Evolutionary conservation across 2,113 vertebrate genomes (phyloP), one percentile per base, ranked within the genome.

Genomic region (Callionymus lyra): DNA sequence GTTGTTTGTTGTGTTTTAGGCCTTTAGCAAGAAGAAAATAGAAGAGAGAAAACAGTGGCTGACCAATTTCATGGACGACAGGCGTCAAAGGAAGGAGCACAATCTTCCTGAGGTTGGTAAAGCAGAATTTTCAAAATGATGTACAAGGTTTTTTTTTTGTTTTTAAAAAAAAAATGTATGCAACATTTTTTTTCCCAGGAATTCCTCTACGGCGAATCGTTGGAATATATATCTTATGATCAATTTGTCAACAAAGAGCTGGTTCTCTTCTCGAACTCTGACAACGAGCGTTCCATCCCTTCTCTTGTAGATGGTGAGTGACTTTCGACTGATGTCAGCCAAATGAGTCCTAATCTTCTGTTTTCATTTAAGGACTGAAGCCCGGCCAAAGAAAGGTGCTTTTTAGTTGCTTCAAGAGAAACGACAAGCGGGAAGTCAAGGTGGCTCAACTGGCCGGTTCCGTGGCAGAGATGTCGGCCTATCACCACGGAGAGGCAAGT

Each of bases 181-280:
- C 15, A n/a, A 12, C 2, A 2, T 33, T 13, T 44, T 12, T 76
- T 31, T 47, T 44, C 37, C 33, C 59, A 99, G 95, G 91, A 95
- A 19, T 99, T 90, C 66, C 74, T 99, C 4, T 99, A 99, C 11
- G 91, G 94, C 14, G 85, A 94, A 68, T 4, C 78, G 39, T 92
- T 89, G 0, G 81, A 49, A 34, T 85, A 79, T 6, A 84, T 98
- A 62, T 89, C 91, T 0, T 97, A 93, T 70, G 93, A 98, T 6
- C 88, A 97, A 56, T 98, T 99, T 65, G 89, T 98, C 79, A 95
- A 98, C 82, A 99, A 99, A 70, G 94, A 99, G 70, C 79, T 99
- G 50, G 90, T 99, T 12, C 85, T 90, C 16, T 99, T 92, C 82
- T 99, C 95, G 50, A 98, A 99, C 80, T 94, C 94, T 1, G 95